Evolutionary conservation across 2,113 vertebrate genomes (phyloP), one percentile per base, ranked within the genome.

Genomic region (Heterotis niloticus): DNA sequence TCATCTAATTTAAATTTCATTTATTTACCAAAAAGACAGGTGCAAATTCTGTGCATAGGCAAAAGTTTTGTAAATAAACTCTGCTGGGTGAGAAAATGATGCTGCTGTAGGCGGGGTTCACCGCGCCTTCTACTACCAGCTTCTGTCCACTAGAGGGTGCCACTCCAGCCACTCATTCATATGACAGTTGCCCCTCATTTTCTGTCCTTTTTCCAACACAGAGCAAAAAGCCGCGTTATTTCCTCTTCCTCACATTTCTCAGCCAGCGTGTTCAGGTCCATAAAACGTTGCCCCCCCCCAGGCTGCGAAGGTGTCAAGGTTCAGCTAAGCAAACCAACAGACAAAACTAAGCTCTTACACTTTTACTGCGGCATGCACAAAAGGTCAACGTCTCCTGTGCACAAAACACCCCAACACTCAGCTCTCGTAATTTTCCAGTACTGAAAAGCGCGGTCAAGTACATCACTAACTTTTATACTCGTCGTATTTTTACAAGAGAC

Each of bases 141-240:
- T 44, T 34, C 10, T 10, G 67, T 54, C 76, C 76, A 78, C 65
- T 67, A 78, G 76, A 67, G 76, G 76, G 64, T 44, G 26, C 34
- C 14, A 12, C 60, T 29, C 57, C 28, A 28, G 57, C 17, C 57
- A 75, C 17, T 34, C 10, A 24, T 65, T 12, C 9, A 71, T 14
- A 7, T 13, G 66, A 26, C 66, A 23, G 66, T 26, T 26, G 0
- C 1, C 68, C 34, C 34, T 71, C 7, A 44, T 44, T 44, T 10
- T 20, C 28, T n/a, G n/a, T n/a, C n/a, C n/a, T n/a, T n/a, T n/a
- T n/a, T n/a, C n/a, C n/a, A n/a, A n/a, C n/a, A n/a, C n/a, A n/a
- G n/a, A n/a, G n/a, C n/a, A n/a, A n/a, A n/a, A n/a, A 57, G 26
- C 74, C 20, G 54, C n/a, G 74, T 75, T 75, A 62, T 23, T 60